Conservation (phyloP, 2,888 invertebrate species). For the Balanococcus diminutus region DNA sequence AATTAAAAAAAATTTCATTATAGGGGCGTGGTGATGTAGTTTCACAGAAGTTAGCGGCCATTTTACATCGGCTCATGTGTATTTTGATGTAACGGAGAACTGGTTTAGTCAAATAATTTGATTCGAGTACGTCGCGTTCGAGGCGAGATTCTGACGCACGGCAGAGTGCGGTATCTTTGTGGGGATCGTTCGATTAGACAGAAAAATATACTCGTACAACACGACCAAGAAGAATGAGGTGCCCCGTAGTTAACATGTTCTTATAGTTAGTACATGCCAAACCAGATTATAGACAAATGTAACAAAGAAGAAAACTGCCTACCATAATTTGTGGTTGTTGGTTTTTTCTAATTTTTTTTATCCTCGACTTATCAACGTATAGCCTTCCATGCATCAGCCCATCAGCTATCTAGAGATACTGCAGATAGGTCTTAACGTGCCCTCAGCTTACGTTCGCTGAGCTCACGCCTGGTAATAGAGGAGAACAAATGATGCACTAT, state of each 20-base stretch:
- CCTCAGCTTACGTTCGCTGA: too few species aligned
- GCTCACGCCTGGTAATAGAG: too few species aligned
- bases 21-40: slow-evolving; percentile 9
- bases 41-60: slow-evolving; percentile 1
- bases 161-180: neutral
- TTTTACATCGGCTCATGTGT: neutral
- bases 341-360: neutral
- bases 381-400: too few species aligned
- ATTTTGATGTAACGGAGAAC: neutral
- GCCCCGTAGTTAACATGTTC: slow-evolving; percentile 9
- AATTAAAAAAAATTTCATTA: slow-evolving; percentile 29
- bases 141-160: slow-evolving; percentile 26
- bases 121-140: neutral
- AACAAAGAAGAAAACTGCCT: slow-evolving; percentile 16
- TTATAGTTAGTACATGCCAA: too few species aligned
- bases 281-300: slow-evolving; percentile 19
- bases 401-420: too few species aligned
- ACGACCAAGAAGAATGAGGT: neutral
- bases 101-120: slow-evolving; percentile 40
- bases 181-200: neutral
- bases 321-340: slow-evolving; percentile 24
- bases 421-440: too few species aligned
- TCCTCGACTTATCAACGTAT: too few species aligned
- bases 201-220: neutral
- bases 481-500: too few species aligned